Percentiles rank a stretch among this genome's conserved stretches.
Conservation (phyloP, 37 sponge, comb jelly and placozoan species). For the Crambe crambe region DNA sequence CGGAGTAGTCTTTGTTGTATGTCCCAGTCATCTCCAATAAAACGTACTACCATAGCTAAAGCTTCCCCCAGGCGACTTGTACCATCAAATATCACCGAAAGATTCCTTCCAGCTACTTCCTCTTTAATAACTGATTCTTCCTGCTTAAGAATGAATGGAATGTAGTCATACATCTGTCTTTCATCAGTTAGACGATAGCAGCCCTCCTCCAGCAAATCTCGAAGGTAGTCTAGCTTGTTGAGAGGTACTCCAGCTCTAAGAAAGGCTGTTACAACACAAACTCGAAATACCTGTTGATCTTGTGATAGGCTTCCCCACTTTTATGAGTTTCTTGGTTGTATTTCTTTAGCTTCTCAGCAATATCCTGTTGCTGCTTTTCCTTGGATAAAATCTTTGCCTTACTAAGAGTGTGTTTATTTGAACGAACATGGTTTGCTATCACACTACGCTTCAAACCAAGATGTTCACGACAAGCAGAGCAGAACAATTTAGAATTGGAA, state of each 20-base stretch:
- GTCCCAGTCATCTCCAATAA: no score
- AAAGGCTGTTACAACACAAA: constrained; percentile 44
- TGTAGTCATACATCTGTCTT: constrained; percentile 13
- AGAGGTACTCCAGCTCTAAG: constrained; percentile 47
- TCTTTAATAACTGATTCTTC: constrained; percentile 15
- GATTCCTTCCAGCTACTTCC: constrained; percentile 6
- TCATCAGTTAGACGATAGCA: constrained; percentile 19
- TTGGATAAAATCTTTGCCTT: constrained; percentile 5
- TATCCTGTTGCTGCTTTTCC: constrained; percentile 3
- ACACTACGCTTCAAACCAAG: constrained; percentile 4
- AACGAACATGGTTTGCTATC: background rate
- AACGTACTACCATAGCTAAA: no score
- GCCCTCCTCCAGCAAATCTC: constrained; percentile 46
- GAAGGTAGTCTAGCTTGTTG: constrained; percentile 14
- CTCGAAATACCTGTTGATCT: no score
- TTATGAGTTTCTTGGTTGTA: no score
- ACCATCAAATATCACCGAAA: no score
- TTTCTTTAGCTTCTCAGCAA: constrained; percentile 23
- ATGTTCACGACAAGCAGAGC: constrained; percentile 20
- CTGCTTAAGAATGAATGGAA: constrained; percentile 36
- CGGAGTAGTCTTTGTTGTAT: constrained; percentile 16
- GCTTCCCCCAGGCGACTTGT: no score
- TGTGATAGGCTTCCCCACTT: no score
- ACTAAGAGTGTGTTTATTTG: background rate
- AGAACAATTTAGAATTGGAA: constrained; percentile 1